These are phyloP conservation scores for Morphnarchus princeps DNA, from an alignment of 2,113 vertebrate species.

Conservation along the genomic window DNA sequence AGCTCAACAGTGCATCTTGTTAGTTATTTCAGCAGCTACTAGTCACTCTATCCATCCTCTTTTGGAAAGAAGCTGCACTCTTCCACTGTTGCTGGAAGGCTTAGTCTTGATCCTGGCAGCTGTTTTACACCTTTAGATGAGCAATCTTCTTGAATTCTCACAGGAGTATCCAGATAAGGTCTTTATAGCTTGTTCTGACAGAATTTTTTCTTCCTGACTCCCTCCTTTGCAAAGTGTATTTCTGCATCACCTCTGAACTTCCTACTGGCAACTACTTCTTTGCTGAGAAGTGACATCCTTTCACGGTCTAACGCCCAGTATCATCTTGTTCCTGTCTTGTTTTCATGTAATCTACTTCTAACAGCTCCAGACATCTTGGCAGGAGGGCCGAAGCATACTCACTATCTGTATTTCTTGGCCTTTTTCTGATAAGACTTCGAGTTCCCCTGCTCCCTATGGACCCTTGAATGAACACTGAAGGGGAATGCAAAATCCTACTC, in stretches of 20 bases:
- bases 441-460: not conserved
- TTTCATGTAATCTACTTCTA: constrained; percentile 15
- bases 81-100: not conserved
- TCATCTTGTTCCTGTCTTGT: constrained; percentile 44
- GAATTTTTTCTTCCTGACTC: not conserved
- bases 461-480: not conserved
- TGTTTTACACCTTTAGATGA: not conserved
- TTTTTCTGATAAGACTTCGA: not conserved
- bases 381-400: not conserved
- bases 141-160: not conserved
- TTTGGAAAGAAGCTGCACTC: not conserved
- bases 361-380: constrained; percentile 19
- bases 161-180: not conserved
- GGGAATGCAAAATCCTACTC: not conserved
- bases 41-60: not conserved
- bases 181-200: not conserved
- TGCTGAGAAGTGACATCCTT: constrained; percentile 42
- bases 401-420: not conserved
- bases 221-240: not conserved
- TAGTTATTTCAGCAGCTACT: not conserved
- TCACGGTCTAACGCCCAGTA: not conserved
- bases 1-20: not conserved
- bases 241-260: not conserved
- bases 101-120: not conserved
- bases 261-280: not conserved